Base-by-base conservation (phyloP, 2,888 invertebrate genomes). In the Drosophila leonis region DNA sequence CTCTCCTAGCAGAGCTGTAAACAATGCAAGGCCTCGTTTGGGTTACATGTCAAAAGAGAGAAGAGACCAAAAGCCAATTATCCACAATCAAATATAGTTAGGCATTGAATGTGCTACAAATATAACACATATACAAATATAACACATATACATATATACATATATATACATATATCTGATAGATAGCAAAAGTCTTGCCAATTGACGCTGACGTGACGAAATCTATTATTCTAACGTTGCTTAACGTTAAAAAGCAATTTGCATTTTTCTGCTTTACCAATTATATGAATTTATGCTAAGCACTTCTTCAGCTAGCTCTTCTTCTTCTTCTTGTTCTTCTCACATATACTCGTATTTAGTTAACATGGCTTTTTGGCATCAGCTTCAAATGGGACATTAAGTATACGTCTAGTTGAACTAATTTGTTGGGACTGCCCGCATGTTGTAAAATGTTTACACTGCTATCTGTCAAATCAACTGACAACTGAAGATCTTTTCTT, bases 391-490 rank as follows among this genome's bases (percentile, higher is more conserved):
- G 49, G 37, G 33, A 52, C 64, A 87, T 82, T 81, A 89, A 86
- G 87, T 84, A 82, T 75, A 79, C 89, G 90, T 90, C 90, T 91
- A 89, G 91, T 89, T 91, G 90, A 90, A 91, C 92, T 92, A 92
- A 90, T 90, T 92, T 86, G 90, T 78, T 84, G 75, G 66, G 42
- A 51, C 68, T 41, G 37, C 84, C 85, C 90, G 90, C 76, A 75
- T 84, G 69, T 79, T 72, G 76, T 70, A 88, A 82, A 83, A 85
- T 82, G 83, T 90, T 90, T 88, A 83, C 80, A 71, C 86, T 90
- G 80, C 75, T 91, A 90, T 90, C 90, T 89, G 90, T 90, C 91
- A 90, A 88, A 89, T 90, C 90, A 91, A 85, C 90, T 89, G 91
- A 90, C 91, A 90, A 86, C 84, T 81, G 74, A 82, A 78, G 62